Percentiles rank a stretch among this genome's conserved stretches.
Evolutionary conservation across 2,797 vertebrate genomes (phyloP).

Genomic region (Amniataba percoides): DNA sequence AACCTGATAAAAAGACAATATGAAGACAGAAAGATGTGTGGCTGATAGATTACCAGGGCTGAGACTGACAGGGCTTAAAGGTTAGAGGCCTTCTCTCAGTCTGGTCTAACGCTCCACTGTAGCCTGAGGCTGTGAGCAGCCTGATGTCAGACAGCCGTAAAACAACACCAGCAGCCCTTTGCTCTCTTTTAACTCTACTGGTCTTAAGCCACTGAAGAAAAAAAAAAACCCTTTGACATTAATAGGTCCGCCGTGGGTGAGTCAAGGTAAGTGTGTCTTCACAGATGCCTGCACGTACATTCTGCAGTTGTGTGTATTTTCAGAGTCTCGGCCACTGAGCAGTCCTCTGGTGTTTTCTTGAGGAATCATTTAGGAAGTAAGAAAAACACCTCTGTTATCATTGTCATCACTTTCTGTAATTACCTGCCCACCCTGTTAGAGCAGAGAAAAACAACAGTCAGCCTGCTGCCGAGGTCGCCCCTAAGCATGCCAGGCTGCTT

Average conservation of each 20-base stretch:
- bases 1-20: conserved; percentile 44
- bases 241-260: conserved; percentile 75
- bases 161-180: conserved; percentile 71
- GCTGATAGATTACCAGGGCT: conserved; percentile 22
- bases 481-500: conserved; percentile 53
- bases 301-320: conserved; percentile 60
- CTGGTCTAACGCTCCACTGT: conserved; percentile 39
- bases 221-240: conserved; percentile 78
- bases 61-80: conserved; percentile 25
- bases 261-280: conserved; percentile 69
- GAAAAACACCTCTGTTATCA: conserved; percentile 83
- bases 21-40: conserved; percentile 39
- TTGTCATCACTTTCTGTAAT: conserved; percentile 84
- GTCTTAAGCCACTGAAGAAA: conserved; percentile 67
- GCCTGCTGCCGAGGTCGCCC: conserved; percentile 72
- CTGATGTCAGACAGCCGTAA: conserved; percentile 71
- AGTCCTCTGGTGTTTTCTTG: conserved; percentile 65
- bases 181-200: conserved; percentile 67
- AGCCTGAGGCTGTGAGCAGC: conserved; percentile 55
- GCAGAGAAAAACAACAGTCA: conserved; percentile 78
- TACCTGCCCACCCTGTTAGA: conserved; percentile 73
- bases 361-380: conserved; percentile 82
- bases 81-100: conserved; percentile 42
- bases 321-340: conserved; percentile 55
- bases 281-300: conserved; percentile 51